phyloP scores from a whole-genome alignment of 2,797 vertebrate genomes.

The Leptatherina wallacei region DNA sequence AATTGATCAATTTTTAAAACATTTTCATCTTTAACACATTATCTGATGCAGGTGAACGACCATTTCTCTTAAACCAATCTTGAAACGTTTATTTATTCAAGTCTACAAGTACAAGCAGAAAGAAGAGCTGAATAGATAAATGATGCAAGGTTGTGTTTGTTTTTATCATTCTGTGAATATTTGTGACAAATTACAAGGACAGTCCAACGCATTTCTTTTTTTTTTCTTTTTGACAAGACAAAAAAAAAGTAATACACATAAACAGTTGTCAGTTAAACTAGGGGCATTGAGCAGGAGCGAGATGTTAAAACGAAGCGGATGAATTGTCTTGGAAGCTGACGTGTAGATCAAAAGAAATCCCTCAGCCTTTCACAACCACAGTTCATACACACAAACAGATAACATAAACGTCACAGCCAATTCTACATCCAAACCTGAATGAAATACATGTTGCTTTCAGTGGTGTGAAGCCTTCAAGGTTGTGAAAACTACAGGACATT shows the following conservation, averaged over 20 bases:
- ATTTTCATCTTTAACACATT: not conserved
- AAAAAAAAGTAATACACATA: conserved; percentile 33
- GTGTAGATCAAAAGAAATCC: conserved; percentile 59
- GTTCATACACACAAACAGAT: conserved; percentile 43
- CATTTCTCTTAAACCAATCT: not conserved
- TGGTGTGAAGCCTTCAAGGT: conserved; percentile 58
- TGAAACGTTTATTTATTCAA: conserved; percentile 11
- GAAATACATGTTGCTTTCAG: conserved; percentile 39
- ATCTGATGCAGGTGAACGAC: not conserved
- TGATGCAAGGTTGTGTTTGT: conserved; percentile 7
- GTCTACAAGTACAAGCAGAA: conserved; percentile 3
- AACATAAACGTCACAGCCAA: conserved; percentile 42
- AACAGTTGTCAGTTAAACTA: conserved; percentile 48
- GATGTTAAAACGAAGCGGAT: conserved; percentile 33
- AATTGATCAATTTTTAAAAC: not conserved
- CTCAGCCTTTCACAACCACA: conserved; percentile 52
- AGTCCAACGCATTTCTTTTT: not conserved
- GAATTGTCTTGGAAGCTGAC: conserved; percentile 45
- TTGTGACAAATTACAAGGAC: conserved; percentile 43
- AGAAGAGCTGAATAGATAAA: conserved; percentile 32
- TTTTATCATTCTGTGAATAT: conserved; percentile 2
- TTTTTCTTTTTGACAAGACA: not conserved
- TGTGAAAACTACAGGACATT: conserved; percentile 47
- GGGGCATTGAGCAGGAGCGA: conserved; percentile 14
- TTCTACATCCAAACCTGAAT: conserved; percentile 38